Base-by-base conservation (phyloP, 2,797 vertebrate species). In the Amphiprion clarkii region DNA sequence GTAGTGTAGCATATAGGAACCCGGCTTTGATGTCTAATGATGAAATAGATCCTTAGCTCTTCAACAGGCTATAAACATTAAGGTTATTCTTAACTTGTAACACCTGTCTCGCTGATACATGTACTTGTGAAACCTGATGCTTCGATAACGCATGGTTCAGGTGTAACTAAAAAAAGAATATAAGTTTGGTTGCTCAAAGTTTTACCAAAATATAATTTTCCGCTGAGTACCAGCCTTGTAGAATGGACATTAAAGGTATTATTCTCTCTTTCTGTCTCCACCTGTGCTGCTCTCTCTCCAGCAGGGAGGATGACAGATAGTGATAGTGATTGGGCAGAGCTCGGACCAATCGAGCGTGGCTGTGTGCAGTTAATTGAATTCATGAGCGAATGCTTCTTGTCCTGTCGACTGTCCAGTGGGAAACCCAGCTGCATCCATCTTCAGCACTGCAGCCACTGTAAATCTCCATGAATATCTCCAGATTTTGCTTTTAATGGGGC, bases 291-390 rank as follows among this genome's bases (percentile, higher is more conserved):
- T 67, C 55, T 72, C 51, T 70, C 71, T 74, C 78, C 79, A 40
- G 80, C 68, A 52, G 59, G 65, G 76, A 84, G 79, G 74, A 79
- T 94, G 93, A 93, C 90, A 87, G 88, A 93, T 92, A 90, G 87
- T 55, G 63, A 87, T 87, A 67, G 87, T 85, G 90, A 88, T 88
- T 90, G 87, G 90, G 85, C 79, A 73, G 81, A 89, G 82, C 85
- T 83, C 81, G 73, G 87, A 79, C 91, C 92, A 92, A 93, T 94
- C 84, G 88, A 93, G 90, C 89, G 39, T 87, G 87, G 67, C 88
- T 65, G 77, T 68, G 72, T 82, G 87, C 85, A 93, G 86, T 94
- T 95, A 93, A 94, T 95, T 94, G 90, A 94, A 93, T 94, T 93
- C 85, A 90, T 92, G 92, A 94, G 89, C 60, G 63, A 93, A 93